A percentile compares a stretch with the other conserved stretches of the same genome.
phyloP scores from a whole-genome alignment of 1,140 invertebrate genomes.

The Zaprionus lachaisei region DNA sequence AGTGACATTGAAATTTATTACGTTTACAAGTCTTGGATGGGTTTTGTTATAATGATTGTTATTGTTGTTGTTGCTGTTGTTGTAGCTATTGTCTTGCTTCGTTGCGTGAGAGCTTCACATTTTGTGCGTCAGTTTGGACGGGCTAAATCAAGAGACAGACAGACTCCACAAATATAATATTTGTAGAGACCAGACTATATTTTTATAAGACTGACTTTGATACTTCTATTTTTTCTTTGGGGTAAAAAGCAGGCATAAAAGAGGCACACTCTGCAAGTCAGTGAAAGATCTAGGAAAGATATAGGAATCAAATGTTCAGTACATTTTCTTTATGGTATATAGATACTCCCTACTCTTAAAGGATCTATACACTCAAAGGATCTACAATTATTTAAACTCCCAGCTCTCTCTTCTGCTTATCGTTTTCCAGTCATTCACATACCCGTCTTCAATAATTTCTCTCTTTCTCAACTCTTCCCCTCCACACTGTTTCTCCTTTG shows the following conservation, averaged over 20 bases:
- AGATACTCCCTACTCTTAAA: no score
- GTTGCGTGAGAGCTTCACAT: slow-evolving; percentile 78
- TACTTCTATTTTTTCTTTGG: background rate
- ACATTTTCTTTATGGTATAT: no score
- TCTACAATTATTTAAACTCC: no score
- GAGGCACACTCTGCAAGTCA: no score
- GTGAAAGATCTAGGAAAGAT: no score
- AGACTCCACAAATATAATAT: background rate
- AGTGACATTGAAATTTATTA: slow-evolving; percentile 81
- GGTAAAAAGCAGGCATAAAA: background rate
- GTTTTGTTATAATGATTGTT: slow-evolving; percentile 10
- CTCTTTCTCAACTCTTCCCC: background rate
- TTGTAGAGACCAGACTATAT: background rate
- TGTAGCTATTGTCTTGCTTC: slow-evolving; percentile 56
- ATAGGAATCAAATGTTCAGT: no score
- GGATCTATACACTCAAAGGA: no score
- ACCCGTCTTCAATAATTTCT: background rate
- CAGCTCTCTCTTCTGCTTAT: background rate
- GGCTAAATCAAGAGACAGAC: slow-evolving; percentile 14
- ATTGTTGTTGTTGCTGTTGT: slow-evolving; percentile 23
- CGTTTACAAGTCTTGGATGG: slow-evolving; percentile 28
- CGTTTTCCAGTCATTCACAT: background rate
- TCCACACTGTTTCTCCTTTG: background rate
- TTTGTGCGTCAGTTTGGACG: slow-evolving; percentile 60
- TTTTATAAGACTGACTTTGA: background rate